Conservation (phyloP, 2,797 vertebrate species). For the Poeciliopsis turneri region DNA sequence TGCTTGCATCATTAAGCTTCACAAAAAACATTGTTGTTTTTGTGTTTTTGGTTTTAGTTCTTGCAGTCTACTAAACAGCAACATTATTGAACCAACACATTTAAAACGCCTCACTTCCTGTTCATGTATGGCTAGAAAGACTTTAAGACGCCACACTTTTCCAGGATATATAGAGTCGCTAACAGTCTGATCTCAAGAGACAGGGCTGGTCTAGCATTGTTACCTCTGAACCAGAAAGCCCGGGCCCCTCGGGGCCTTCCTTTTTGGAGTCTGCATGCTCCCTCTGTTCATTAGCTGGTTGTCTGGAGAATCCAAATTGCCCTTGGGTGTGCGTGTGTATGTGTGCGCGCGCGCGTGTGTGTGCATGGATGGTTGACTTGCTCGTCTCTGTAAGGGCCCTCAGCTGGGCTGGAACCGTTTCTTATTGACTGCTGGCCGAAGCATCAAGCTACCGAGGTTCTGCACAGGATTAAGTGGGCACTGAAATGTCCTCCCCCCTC, state of each 20-base stretch:
- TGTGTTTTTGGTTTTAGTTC: not conserved
- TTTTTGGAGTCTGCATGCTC: not conserved
- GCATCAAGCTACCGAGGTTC: not conserved
- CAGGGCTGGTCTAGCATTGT: not conserved
- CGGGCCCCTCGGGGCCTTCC: not conserved
- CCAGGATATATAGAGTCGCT: not conserved
- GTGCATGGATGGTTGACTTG: conserved; percentile 4
- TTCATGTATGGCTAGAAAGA: not conserved
- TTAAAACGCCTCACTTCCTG: not conserved
- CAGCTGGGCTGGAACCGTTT: not conserved
- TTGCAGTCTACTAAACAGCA: not conserved
- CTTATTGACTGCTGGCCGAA: not conserved
- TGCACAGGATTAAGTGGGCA: not conserved
- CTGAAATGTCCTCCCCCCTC: not conserved
- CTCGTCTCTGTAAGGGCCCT: not conserved
- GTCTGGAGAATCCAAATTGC: not conserved
- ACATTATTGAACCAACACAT: not conserved
- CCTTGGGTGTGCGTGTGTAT: not conserved
- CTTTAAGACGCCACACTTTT: not conserved
- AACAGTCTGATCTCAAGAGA: not conserved
- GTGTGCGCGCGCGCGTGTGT: not conserved
- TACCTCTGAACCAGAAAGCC: not conserved
- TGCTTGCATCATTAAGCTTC: not conserved
- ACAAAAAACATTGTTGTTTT: not conserved
- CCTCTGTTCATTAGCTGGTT: not conserved